Conservation (phyloP, 2,888 invertebrate genomes). For the Drosophila paucipuncta region DNA sequence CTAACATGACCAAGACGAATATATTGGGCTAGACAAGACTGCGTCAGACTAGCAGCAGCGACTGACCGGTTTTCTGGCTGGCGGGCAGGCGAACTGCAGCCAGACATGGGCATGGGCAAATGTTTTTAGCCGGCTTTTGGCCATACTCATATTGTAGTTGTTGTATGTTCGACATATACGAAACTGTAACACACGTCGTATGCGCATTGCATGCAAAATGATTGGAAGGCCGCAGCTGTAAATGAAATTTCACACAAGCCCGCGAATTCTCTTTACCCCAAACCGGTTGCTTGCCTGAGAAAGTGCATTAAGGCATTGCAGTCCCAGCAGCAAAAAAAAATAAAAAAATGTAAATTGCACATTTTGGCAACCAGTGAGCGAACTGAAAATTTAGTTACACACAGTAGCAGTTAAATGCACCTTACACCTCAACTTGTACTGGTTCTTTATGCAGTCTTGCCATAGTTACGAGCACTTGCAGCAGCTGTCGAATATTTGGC, state of each 20-base stretch:
- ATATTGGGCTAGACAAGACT: slow-evolving; percentile 45
- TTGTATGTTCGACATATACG: slow-evolving; percentile 33
- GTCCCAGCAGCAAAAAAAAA: slow-evolving; percentile 9
- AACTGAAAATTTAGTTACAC: slow-evolving; percentile 26
- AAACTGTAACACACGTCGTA: slow-evolving; percentile 71
- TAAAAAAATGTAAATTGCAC: slow-evolving; percentile 69
- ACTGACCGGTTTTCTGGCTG: slow-evolving; percentile 56
- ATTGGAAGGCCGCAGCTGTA: slow-evolving; percentile 66
- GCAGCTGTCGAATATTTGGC: slow-evolving; percentile 65
- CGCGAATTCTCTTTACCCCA: slow-evolving; percentile 64
- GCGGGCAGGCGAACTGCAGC: slow-evolving; percentile 24
- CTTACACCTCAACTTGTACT: slow-evolving; percentile 57
- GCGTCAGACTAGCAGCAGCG: slow-evolving; percentile 60
- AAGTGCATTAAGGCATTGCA: slow-evolving; percentile 71
- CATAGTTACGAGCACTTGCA: slow-evolving; percentile 52
- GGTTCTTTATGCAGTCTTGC: slow-evolving; percentile 55
- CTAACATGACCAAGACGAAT: slow-evolving; percentile 18
- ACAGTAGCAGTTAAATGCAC: slow-evolving; percentile 34
- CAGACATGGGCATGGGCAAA: slow-evolving; percentile 46
- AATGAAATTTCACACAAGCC: slow-evolving; percentile 69
- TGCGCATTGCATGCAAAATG: slow-evolving; percentile 75
- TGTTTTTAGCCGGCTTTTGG: slow-evolving; percentile 54
- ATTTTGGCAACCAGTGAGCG: slow-evolving; percentile 55
- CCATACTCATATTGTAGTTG: slow-evolving; percentile 25
- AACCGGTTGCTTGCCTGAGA: slow-evolving; percentile 73